Conservation (phyloP, 2,113 vertebrate species). For the Charadrius vociferus region DNA sequence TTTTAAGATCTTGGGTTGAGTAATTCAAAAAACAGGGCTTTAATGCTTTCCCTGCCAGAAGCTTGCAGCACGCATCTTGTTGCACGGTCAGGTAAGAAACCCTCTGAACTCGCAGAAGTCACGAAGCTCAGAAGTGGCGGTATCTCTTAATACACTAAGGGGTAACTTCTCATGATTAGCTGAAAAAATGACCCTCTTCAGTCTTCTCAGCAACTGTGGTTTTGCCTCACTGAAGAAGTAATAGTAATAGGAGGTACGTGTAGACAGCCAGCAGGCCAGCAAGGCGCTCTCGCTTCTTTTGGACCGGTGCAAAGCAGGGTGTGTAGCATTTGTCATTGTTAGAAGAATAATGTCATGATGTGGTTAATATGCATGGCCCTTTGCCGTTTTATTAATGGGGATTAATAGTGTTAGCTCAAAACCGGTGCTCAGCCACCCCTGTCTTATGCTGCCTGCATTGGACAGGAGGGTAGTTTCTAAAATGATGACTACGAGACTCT, state of each 20-base stretch:
- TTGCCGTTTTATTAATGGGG: not conserved
- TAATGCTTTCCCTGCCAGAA: not conserved
- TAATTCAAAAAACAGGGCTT: not conserved
- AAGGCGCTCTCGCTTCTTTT: not conserved
- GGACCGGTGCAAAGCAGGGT: not conserved
- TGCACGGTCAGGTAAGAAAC: not conserved
- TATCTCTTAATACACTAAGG: not conserved
- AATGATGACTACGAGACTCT: not conserved
- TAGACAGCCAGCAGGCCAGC: not conserved
- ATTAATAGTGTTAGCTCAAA: not conserved
- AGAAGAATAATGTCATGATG: not conserved
- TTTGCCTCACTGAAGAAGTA: not conserved
- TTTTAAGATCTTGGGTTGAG: not conserved
- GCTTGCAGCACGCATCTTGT: not conserved
- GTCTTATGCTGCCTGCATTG: accelerated
- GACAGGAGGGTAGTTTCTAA: not conserved
- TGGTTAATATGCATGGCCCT: not conserved
- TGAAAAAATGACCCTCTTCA: not conserved
- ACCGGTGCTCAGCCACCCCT: not conserved
- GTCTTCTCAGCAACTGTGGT: not conserved
- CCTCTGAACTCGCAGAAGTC: not conserved
- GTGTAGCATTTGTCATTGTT: not conserved
- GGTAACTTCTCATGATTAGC: not conserved
- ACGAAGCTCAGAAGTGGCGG: not conserved
- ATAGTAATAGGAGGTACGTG: not conserved